Evolutionary conservation across 64 coral and sea anemone genomes (phyloP).

Genomic region (Acropora yongei): DNA sequence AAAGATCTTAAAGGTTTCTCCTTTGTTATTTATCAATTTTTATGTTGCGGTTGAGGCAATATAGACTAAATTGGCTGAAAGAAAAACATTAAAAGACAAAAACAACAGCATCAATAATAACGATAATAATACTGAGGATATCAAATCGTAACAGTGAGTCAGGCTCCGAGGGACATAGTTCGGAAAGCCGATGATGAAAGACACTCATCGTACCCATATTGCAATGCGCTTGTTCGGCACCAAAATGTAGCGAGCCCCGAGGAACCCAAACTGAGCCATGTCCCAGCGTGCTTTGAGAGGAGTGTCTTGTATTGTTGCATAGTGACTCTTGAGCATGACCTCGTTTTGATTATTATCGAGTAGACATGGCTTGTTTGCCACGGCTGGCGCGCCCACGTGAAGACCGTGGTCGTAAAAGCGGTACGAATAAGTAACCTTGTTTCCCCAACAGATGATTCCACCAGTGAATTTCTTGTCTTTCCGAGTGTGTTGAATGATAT

Average conservation of each 20-base stretch:
- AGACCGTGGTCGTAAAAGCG: constrained; percentile 95
- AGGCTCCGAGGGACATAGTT: no score
- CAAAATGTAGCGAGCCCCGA: constrained; percentile 74
- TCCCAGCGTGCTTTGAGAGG: constrained; percentile 88
- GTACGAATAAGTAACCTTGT: constrained; percentile 74
- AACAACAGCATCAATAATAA: no score
- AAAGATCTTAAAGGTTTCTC: no score
- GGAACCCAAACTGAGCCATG: constrained; percentile 94
- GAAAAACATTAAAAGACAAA: no score
- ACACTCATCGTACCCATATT: constrained; percentile 89
- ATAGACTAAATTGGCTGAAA: no score
- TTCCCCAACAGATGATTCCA: no score
- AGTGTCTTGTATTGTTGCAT: constrained; percentile 78
- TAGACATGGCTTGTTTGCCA: constrained; percentile 82
- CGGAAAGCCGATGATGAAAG: neutral
- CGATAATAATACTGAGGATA: no score
- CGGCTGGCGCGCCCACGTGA: constrained; percentile 85
- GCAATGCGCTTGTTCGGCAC: constrained; percentile 91
- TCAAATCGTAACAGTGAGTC: no score
- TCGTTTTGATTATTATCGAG: constrained; percentile 91
- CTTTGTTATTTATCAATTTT: no score
- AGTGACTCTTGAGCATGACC: constrained; percentile 98
- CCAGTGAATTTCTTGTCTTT: constrained; percentile 76
- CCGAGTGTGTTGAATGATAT: constrained; percentile 84
- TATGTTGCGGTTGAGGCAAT: no score